Conservation (phyloP, 2,113 vertebrate genomes). For the Egretta garzetta region DNA sequence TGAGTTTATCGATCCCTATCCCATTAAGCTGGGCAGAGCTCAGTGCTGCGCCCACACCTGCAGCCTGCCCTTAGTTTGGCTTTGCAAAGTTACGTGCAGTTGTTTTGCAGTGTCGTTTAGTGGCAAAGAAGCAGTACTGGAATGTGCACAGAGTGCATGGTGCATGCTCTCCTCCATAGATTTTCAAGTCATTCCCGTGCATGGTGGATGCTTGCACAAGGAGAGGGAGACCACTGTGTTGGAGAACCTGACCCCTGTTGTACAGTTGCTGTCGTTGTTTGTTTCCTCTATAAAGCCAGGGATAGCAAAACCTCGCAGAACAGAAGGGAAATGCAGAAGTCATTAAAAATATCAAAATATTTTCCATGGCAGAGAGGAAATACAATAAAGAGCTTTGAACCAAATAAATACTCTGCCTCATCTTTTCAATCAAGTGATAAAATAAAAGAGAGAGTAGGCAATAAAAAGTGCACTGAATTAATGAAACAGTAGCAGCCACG, state of each 20-base stretch:
- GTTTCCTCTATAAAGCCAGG: neutral
- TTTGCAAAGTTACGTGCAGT: neutral
- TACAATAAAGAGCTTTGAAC: neutral
- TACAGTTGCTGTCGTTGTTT: neutral
- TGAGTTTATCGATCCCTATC: neutral
- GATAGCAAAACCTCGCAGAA: neutral
- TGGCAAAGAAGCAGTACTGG: too few species aligned
- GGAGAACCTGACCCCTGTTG: neutral
- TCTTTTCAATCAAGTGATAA: neutral
- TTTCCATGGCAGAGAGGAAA: neutral
- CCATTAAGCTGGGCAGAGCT: neutral
- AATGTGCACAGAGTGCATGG: accelerated
- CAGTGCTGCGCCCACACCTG: neutral
- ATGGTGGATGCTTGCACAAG: neutral
- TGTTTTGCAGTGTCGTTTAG: neutral
- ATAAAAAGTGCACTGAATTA: neutral
- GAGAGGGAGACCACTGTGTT: neutral
- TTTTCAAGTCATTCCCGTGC: accelerated
- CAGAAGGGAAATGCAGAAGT: neutral
- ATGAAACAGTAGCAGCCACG: neutral
- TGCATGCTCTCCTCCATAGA: neutral
- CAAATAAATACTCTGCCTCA: neutral
- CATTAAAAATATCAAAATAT: neutral
- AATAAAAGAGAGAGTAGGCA: neutral
- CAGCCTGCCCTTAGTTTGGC: neutral